Base-by-base conservation (phyloP, 2,113 vertebrate species). In the Otolemur garnettii region DNA sequence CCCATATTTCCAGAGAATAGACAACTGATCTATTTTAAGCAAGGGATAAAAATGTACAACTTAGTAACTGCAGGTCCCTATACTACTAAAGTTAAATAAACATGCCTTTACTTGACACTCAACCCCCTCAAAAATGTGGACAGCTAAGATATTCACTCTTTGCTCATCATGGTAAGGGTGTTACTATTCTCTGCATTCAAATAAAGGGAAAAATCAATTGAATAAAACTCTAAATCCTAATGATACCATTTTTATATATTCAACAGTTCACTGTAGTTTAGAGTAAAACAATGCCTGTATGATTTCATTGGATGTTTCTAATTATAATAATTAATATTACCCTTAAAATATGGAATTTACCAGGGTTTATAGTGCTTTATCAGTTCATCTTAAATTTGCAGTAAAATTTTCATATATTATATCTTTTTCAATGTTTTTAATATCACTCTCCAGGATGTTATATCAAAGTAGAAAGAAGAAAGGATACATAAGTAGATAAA, bases 311-410 rank as follows among this genome's bases (percentile, higher is more conserved):
- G 13, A 64, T 14, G 79, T 60, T 80, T 62, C 55, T 60, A 91
- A 68, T 90, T 64, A 77, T 77, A 93, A 53, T 78, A 96, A 93
- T 57, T 68, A 81, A 85, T n/a, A 35, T 81, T 93, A 9, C 24
- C 45, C 68, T 84, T 77, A 71, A 87, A 95, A 92, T 81, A 33
- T 0, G 55, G 0, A 95, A 83, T 57, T 72, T 66, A 24, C 75
- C 28, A 86, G n/a, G 18, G 18, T 78, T 92, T 79, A 83, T 33
- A 59, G 0, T 24, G 26, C 13, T 83, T 91, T 89, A 59, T 86
- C 53, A 55, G 45, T 68, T 87, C 82, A 64, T 57, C 22, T 83
- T 78, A 90, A 68, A 78, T 50, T 75, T 35, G 26, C 60, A 60
- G 80, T 30, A 75, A 24, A 79, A 64, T 12, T 11, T 60, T 77